Conservation (phyloP, 2,888 invertebrate species). For the Dicyrtoma fusca region DNA sequence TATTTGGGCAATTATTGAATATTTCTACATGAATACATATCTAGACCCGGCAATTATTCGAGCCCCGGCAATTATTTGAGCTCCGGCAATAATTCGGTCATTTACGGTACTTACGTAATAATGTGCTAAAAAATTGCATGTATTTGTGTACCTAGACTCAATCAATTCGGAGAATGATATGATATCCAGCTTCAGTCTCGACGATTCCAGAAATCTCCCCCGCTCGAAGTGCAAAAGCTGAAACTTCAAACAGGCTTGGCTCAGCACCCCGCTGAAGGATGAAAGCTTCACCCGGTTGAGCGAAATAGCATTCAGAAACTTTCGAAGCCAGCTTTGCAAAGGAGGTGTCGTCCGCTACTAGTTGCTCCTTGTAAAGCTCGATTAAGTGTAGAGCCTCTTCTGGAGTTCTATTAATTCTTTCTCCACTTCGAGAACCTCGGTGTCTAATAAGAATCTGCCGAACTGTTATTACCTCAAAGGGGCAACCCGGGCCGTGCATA, state of each 20-base stretch:
- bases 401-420: slow-evolving; percentile 85
- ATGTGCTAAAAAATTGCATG: too few species aligned
- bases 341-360: slow-evolving; percentile 75
- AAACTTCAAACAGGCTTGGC: slow-evolving; percentile 98
- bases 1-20: too few species aligned
- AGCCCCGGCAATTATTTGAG: too few species aligned
- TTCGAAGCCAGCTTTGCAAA: slow-evolving; percentile 86
- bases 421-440: slow-evolving; percentile 83
- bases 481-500: too few species aligned
- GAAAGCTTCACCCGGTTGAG: slow-evolving; percentile 94
- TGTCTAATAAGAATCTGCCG: slow-evolving; percentile 98
- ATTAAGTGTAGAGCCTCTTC: slow-evolving; percentile 88
- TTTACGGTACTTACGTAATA: too few species aligned
- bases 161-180: slow-evolving; percentile 90
- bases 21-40: too few species aligned
- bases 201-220: slow-evolving; percentile 91
- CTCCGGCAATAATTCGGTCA: too few species aligned
- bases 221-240: slow-evolving; percentile 87
- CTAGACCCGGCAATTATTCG: too few species aligned
- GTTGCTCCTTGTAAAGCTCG: slow-evolving; percentile 78
- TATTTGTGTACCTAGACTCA: too few species aligned
- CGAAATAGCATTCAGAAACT: slow-evolving; percentile 96
- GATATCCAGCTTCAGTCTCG: slow-evolving; percentile 94
- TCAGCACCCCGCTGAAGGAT: slow-evolving; percentile 89
- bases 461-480: too few species aligned